phyloP scores from a whole-genome alignment of 2,888 invertebrate genomes.

The Ichneumoninae sp. region DNA sequence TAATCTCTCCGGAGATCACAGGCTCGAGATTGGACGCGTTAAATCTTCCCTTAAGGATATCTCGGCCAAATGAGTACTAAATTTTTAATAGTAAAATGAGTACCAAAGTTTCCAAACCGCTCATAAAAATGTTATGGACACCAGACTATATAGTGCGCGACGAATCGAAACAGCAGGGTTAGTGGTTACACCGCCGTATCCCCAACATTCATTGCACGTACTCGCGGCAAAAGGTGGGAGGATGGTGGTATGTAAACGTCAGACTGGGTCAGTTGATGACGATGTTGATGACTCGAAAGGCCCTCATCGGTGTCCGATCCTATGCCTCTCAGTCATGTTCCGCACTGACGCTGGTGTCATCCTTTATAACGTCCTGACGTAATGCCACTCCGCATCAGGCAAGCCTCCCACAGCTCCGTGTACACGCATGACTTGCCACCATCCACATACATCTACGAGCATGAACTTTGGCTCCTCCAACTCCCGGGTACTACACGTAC shows the following conservation, averaged over 20 bases:
- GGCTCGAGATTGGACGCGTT: neutral
- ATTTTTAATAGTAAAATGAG: neutral
- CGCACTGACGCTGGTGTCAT: constrained; percentile 32
- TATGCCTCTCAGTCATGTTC: constrained; percentile 28
- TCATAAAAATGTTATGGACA: neutral
- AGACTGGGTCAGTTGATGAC: constrained; percentile 26
- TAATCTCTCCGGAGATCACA: neutral
- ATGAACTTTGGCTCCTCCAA: constrained; percentile 15
- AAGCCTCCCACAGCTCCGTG: constrained; percentile 17
- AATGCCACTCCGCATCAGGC: constrained; percentile 41
- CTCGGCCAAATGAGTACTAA: neutral
- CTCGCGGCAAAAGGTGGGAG: neutral
- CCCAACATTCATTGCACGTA: constrained; percentile 10
- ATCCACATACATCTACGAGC: constrained; percentile 22
- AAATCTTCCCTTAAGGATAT: neutral
- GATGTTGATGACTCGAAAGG: constrained; percentile 39
- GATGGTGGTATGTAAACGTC: constrained; percentile 13
- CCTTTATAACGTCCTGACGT: constrained; percentile 42
- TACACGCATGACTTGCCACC: constrained; percentile 30
- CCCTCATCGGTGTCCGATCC: constrained; percentile 26
- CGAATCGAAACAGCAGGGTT: constrained; percentile 18
- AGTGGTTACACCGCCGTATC: constrained; percentile 13
- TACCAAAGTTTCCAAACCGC: too few species aligned
- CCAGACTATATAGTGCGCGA: neutral
- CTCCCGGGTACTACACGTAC: neutral